phyloP scores from a whole-genome alignment of 2,888 invertebrate genomes.

The Harmothoe impar region DNA sequence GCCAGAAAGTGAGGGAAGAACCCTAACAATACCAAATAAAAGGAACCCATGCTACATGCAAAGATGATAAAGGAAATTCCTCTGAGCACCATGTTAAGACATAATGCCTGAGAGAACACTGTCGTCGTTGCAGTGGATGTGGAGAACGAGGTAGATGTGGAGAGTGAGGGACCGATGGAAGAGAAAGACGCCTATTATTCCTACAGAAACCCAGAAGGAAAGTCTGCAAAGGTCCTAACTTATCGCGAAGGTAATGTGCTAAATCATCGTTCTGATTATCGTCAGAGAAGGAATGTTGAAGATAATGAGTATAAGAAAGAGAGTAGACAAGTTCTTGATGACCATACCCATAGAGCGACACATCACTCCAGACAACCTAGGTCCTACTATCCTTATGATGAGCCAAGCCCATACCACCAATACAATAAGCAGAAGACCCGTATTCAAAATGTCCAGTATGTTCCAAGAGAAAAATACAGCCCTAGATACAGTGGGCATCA shows the following conservation, averaged over 20 bases:
- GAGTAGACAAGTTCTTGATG: neutral
- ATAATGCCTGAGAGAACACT: slow-evolving; percentile 18
- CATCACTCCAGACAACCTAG: neutral
- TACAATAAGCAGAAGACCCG: neutral
- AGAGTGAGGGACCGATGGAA: neutral
- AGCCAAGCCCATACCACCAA: neutral
- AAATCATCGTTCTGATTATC: neutral
- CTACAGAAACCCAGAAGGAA: neutral
- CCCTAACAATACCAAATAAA: no score
- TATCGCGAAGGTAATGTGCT: neutral
- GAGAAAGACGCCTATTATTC: neutral
- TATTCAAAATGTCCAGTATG: neutral
- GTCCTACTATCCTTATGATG: neutral
- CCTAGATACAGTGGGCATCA: neutral
- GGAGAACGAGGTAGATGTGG: neutral
- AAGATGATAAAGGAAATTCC: neutral
- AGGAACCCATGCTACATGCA: neutral
- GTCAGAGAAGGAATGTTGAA: neutral
- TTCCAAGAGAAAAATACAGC: neutral
- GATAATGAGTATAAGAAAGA: neutral
- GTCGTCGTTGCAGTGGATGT: slow-evolving; percentile 17
- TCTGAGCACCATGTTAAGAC: no score
- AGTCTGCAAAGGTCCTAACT: neutral
- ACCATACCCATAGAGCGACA: neutral
- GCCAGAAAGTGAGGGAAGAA: no score